Conservation (phyloP, 2,797 vertebrate genomes). For the Macropodus opercularis region DNA sequence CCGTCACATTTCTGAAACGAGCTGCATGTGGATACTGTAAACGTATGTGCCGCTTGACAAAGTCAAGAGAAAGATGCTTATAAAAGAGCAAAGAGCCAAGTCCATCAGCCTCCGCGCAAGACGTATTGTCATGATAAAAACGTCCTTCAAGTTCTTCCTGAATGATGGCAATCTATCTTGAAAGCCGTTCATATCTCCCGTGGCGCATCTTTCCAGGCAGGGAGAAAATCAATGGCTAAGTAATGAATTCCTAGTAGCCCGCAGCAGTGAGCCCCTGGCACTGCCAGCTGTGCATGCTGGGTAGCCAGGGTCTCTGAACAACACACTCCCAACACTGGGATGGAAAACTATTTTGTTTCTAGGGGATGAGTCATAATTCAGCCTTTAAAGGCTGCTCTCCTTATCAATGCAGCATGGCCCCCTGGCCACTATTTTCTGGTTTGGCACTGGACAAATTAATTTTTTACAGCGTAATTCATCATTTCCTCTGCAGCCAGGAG, state of each 20-base stretch:
- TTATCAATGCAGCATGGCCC: slow-evolving; percentile 44
- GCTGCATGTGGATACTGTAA: no score
- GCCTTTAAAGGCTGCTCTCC: slow-evolving; percentile 40
- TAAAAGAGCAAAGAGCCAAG: slow-evolving; percentile 16
- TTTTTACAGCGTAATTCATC: slow-evolving; percentile 31
- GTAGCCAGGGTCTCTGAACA: slow-evolving; percentile 28
- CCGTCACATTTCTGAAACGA: no score
- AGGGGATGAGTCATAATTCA: slow-evolving; percentile 53
- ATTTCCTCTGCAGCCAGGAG: slow-evolving; percentile 20
- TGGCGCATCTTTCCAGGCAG: slow-evolving; percentile 37
- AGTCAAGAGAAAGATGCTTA: slow-evolving; percentile 10
- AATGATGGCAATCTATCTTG: slow-evolving; percentile 51
- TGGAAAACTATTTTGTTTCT: slow-evolving; percentile 53
- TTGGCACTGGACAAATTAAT: slow-evolving; percentile 41
- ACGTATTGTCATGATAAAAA: slow-evolving; percentile 48
- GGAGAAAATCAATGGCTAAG: slow-evolving; percentile 68
- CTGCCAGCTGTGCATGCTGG: slow-evolving; percentile 52
- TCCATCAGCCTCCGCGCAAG: slow-evolving; percentile 25
- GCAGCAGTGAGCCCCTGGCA: slow-evolving; percentile 35
- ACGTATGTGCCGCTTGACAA: slow-evolving; percentile 5
- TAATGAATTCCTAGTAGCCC: slow-evolving; percentile 64
- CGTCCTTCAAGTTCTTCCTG: slow-evolving; percentile 50
- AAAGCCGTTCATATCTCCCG: slow-evolving; percentile 60
- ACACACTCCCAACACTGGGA: slow-evolving; percentile 38
- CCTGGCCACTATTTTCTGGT: slow-evolving; percentile 30